Evolutionary conservation across 2,888 invertebrate genomes (phyloP), one percentile per base, ranked within the genome.

Genomic region (Deladenus siricidicola): DNA sequence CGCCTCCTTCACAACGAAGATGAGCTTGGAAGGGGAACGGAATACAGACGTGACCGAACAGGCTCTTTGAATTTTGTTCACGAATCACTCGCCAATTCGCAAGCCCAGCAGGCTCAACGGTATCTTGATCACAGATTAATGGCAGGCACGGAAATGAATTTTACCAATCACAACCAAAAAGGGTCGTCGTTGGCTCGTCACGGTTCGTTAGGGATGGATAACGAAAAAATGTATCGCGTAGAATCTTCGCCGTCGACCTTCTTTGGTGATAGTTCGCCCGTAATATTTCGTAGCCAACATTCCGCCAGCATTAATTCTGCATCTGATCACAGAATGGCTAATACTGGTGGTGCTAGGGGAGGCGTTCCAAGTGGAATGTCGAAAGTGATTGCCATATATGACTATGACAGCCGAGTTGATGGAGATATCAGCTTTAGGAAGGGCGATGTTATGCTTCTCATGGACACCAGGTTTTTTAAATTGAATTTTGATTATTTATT

Each of bases 361-460:
- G n/a, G n/a, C n/a, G n/a, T n/a, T n/a, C n/a, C n/a, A n/a, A n/a
- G n/a, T 23, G 8, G 17, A 58, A 52, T 19, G n/a, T 44, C 24
- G 6, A 62, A 50, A 42, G 58, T 61, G 19, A 44, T 61, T 67
- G 96, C 93, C 50, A 84, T 94, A 70, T 94, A 93, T 82, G 89
- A 89, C 79, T 96, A 96, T 83, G 89, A 89, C 68, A 91, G 91
- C 10, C 86, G 92, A 67, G 93, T 93, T 78, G 89, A 89, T 76
- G 90, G 90, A 58, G 96, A 96, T 83, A 88, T 94, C 67, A 89
- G 90, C 67, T 93, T 94, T 83, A 85, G 79, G 51, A 94, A 96
- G 82, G 94, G 94, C 57, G 96, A 98, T 81, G 86, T 89, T 56
- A 89, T 98, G 88, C 89, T 92, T 80, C 88, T 96, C 48, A 84